phyloP scores from a whole-genome alignment of 2,797 vertebrate genomes.

The Sebastes matsubarae region DNA sequence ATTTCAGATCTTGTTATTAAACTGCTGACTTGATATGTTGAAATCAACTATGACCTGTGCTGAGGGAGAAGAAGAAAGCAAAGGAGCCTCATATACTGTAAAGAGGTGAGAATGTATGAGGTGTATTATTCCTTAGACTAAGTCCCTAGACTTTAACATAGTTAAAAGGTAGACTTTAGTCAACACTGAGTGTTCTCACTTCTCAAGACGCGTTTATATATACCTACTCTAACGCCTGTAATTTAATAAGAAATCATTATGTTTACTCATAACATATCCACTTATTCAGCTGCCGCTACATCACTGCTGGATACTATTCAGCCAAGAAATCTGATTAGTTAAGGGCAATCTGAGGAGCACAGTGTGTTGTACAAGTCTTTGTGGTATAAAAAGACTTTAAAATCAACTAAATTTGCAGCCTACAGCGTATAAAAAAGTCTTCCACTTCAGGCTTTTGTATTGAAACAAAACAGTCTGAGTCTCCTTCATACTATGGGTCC shows the following conservation, averaged over 20 bases:
- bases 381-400: neutral
- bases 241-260: conserved; percentile 32
- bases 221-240: conserved; percentile 8
- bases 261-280: conserved; percentile 18
- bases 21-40: neutral
- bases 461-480: neutral
- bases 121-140: neutral
- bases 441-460: neutral
- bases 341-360: neutral
- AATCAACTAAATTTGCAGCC: neutral
- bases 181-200: neutral
- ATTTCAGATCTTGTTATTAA: neutral
- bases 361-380: neutral
- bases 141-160: neutral
- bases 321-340: neutral
- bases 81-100: neutral
- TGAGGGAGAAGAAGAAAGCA: neutral
- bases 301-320: conserved; percentile 26
- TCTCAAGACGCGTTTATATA: neutral
- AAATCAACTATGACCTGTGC: neutral
- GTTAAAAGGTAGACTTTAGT: neutral
- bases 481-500: neutral
- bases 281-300: conserved; percentile 1
- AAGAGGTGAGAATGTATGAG: neutral
- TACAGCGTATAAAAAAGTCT: neutral